Conservation (phyloP, 2,113 vertebrate genomes). For the Brienomyrus longianalis region DNA sequence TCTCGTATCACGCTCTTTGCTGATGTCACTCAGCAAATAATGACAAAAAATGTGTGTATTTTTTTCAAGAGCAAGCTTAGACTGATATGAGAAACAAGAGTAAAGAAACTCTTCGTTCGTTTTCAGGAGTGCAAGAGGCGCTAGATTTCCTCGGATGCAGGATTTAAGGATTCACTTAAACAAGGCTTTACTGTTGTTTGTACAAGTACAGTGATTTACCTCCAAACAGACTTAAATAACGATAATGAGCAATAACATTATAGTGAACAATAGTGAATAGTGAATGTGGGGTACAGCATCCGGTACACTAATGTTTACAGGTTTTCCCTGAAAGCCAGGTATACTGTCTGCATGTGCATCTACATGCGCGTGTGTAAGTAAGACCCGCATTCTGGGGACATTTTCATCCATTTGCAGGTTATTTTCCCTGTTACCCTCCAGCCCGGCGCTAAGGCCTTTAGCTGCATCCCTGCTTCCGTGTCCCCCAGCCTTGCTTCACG, state of each 20-base stretch:
- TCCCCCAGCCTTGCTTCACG: constrained; percentile 44
- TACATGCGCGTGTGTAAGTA: background rate
- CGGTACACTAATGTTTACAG: background rate
- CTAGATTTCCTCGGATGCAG: background rate
- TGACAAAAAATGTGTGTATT: background rate
- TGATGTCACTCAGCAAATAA: background rate
- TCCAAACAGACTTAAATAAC: background rate
- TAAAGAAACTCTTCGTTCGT: background rate
- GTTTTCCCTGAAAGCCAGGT: background rate
- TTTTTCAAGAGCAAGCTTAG: background rate
- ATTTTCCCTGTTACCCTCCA: constrained; percentile 26
- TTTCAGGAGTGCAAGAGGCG: background rate
- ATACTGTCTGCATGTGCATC: background rate
- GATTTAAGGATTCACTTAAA: background rate
- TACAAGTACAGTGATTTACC: background rate
- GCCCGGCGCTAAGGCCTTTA: constrained; percentile 19
- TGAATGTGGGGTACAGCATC: background rate
- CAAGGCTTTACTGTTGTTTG: background rate
- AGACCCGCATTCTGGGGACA: background rate
- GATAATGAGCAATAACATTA: background rate
- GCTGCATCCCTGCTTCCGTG: constrained; percentile 12
- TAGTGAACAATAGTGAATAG: background rate
- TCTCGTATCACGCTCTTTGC: background rate
- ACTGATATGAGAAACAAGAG: background rate
- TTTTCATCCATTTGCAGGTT: background rate